Percentiles rank a stretch among this genome's conserved stretches.
Evolutionary conservation across 2,113 vertebrate species (phyloP).

Genomic region (Grallaria varia): DNA sequence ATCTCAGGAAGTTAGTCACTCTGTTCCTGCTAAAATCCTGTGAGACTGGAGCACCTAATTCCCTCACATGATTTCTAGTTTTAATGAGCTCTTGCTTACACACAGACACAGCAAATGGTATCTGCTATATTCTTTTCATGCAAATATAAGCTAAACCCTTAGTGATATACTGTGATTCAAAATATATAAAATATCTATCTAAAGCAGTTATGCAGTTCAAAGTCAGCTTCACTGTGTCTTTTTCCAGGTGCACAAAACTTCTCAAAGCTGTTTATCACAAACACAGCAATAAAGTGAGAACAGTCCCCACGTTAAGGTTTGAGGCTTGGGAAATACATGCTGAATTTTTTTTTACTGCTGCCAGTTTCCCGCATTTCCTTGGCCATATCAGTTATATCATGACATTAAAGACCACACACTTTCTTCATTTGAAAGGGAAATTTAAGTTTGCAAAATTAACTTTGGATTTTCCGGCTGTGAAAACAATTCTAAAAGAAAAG

Average conservation of each 20-base stretch:
- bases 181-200: neutral
- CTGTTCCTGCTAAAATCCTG: constrained; percentile 1
- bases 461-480: neutral
- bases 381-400: neutral
- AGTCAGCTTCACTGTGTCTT: neutral
- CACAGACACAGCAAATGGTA: neutral
- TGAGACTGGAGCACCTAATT: constrained; percentile 18
- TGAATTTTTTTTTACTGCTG: neutral
- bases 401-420: neutral
- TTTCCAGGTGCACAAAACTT: neutral
- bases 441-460: neutral
- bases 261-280: neutral
- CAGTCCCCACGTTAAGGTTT: neutral
- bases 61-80: neutral
- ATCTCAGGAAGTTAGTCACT: constrained; percentile 18
- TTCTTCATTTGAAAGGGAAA: neutral
- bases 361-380: neutral
- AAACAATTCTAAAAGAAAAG: neutral
- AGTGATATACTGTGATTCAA: neutral
- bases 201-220: neutral
- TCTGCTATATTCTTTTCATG: neutral
- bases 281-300: neutral
- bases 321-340: neutral
- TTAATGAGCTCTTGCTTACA: constrained; percentile 22
- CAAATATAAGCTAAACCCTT: neutral